phyloP scores from a whole-genome alignment of 2,113 vertebrate genomes.

The Anguilla rostrata region DNA sequence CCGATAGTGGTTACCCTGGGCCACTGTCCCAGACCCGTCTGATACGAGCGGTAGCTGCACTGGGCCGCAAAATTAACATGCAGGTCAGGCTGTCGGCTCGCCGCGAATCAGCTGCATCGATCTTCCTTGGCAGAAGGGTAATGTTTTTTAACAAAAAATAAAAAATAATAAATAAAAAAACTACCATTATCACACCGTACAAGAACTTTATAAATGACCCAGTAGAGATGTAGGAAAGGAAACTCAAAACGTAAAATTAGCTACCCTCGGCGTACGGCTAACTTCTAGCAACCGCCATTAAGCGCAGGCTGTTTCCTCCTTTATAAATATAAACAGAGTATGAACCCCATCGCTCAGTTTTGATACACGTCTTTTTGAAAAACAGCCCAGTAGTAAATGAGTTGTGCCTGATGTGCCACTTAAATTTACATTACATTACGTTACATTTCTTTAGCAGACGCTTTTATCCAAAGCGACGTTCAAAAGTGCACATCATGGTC shows the following conservation, averaged over 20 bases:
- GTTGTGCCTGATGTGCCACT: no score
- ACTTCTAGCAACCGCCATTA: background rate
- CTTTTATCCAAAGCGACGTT: no score
- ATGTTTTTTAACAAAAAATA: background rate
- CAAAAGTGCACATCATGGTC: no score
- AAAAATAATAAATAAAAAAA: no score
- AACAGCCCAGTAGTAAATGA: no score
- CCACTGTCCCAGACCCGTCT: constrained; percentile 17
- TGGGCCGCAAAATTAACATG: constrained; percentile 30
- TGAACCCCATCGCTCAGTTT: no score
- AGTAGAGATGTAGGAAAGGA: background rate
- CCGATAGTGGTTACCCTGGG: constrained; percentile 21
- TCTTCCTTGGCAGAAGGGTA: constrained; percentile 8
- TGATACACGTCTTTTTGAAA: no score
- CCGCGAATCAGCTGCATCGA: constrained; percentile 7
- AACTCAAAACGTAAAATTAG: background rate
- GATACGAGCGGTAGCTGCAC: constrained; percentile 46
- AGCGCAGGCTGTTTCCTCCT: background rate
- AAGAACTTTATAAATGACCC: background rate
- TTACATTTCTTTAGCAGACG: no score
- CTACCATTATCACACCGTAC: background rate
- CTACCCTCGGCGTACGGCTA: background rate
- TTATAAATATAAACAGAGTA: background rate
- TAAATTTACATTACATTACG: no score
- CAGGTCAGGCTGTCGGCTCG: constrained; percentile 24